Base-by-base conservation (phyloP, 2,797 vertebrate species). In the Brachyrhaphis roseni region DNA sequence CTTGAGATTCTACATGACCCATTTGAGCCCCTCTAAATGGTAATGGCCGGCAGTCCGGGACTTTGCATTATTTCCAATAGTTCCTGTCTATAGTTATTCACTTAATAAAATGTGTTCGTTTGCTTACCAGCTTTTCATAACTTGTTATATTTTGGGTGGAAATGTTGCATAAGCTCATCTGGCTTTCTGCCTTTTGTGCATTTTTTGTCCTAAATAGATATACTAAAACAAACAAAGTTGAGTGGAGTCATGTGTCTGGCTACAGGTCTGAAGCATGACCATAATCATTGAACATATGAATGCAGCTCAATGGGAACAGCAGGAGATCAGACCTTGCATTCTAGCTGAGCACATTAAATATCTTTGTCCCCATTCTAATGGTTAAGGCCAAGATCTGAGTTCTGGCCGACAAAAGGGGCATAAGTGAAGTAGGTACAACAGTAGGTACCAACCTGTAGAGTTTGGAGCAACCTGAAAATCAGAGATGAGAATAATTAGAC, bases 291-390 rank as follows among this genome's bases (percentile, higher is more conserved):
- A 80, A 57, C 12, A 45, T 83, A 83, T 26, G 75, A 81, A 70
- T 57, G 36, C 82, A 76, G 84, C 81, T 72, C 75, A 0, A 72
- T 20, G 77, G n/a, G 78, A 84, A 82, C 80, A 74, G 84, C 78
- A 39, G 72, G 16, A 66, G 18, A 34, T 31, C 34, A 66, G 39
- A 79, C 86, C 78, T 80, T 73, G 79, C 31, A 78, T 34, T 51
- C 82, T 72, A 80, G 84, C 83, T 71, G 80, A 79, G 84, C 83
- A 57, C 86, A 89, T 92, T 91, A 93, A 93, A 93, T 93, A 93
- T 93, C 89, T 93, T 87, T 81, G 82, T 59, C 15, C 86, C 81
- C 83, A 55, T 86, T 90, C 87, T 89, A 84, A 87, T 92, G 88
- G 90, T 92, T 89, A 92, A 80, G 82, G 79, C 81, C 43, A 83